These are phyloP conservation scores for Psylliodes chrysocephalus DNA, from an alignment of 2,888 invertebrate species.

Conservation along the genomic window DNA sequence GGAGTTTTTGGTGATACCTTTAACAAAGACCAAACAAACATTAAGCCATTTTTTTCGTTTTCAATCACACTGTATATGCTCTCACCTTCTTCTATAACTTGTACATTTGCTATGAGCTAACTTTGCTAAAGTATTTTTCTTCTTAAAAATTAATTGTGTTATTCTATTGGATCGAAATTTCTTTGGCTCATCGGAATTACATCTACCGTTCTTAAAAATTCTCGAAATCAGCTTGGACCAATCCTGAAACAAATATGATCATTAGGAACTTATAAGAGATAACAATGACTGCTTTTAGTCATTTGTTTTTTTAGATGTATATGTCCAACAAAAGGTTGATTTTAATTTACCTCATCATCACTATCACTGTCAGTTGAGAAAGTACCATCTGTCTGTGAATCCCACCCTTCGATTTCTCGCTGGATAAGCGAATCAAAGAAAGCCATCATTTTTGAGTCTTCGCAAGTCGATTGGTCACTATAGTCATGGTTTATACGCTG, in stretches of 20 bases:
- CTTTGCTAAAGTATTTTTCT: constrained; percentile 74
- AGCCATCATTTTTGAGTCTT: constrained; percentile 96
- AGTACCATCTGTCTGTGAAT: constrained; percentile 56
- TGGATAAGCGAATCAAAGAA: constrained; percentile 95
- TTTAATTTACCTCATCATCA: constrained; percentile 37
- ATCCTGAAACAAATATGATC: constrained; percentile 37
- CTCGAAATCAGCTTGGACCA: constrained; percentile 45
- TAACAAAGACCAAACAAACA: constrained; percentile 30
- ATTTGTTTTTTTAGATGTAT: no score
- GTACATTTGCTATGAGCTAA: constrained; percentile 70
- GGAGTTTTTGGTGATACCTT: constrained; percentile 30
- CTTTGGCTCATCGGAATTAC: constrained; percentile 60
- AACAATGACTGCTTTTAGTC: no score
- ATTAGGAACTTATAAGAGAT: background rate
- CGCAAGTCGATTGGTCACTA: constrained; percentile 85
- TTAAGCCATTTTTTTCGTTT: background rate
- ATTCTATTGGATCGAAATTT: constrained; percentile 70
- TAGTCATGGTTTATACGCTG: constrained; percentile 89
- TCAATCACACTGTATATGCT: constrained; percentile 25
- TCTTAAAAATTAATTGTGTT: constrained; percentile 78
- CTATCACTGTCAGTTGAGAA: constrained; percentile 57
- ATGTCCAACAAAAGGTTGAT: background rate
- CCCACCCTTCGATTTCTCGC: constrained; percentile 86
- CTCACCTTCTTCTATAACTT: constrained; percentile 51
- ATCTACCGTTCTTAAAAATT: constrained; percentile 55